Evolutionary conservation across 1,140 invertebrate genomes (phyloP).

Genomic region (Eupristina koningsbergeri): DNA sequence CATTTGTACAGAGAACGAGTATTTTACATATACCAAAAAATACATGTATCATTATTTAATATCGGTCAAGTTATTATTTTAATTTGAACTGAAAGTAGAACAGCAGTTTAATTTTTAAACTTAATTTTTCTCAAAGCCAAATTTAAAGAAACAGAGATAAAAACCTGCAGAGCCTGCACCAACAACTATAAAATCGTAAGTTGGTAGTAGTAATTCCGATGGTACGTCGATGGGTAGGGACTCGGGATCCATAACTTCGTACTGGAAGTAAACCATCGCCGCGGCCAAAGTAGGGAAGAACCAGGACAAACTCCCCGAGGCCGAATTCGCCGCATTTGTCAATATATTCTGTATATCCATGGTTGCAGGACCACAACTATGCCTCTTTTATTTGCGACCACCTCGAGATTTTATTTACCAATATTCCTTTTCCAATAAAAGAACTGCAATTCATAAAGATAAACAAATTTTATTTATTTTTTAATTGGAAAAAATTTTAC

Average conservation of each 20-base stretch:
- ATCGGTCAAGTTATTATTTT: no score
- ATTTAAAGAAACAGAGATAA: constrained; percentile 49
- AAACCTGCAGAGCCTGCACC: constrained; percentile 94
- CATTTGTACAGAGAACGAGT: no score
- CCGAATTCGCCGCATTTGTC: constrained; percentile 65
- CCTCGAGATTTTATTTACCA: neutral
- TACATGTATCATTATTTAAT: no score
- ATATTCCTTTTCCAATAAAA: neutral
- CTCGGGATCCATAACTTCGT: constrained; percentile 84
- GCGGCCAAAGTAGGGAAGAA: constrained; percentile 86
- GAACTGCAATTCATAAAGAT: constrained; percentile 23
- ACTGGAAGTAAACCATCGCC: constrained; percentile 87
- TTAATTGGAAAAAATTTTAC: no score
- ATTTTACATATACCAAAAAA: no score
- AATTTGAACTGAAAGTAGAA: no score
- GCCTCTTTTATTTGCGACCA: neutral
- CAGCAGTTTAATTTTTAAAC: neutral
- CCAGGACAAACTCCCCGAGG: constrained; percentile 78
- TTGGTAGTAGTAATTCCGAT: constrained; percentile 77
- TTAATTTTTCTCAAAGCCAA: neutral
- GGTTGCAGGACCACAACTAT: neutral
- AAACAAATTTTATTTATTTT: no score
- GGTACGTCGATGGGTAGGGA: constrained; percentile 80
- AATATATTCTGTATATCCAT: constrained; percentile 68
- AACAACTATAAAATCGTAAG: constrained; percentile 92